phyloP scores from a whole-genome alignment of 2,888 invertebrate species.

The Macrosoma leucophasiata region DNA sequence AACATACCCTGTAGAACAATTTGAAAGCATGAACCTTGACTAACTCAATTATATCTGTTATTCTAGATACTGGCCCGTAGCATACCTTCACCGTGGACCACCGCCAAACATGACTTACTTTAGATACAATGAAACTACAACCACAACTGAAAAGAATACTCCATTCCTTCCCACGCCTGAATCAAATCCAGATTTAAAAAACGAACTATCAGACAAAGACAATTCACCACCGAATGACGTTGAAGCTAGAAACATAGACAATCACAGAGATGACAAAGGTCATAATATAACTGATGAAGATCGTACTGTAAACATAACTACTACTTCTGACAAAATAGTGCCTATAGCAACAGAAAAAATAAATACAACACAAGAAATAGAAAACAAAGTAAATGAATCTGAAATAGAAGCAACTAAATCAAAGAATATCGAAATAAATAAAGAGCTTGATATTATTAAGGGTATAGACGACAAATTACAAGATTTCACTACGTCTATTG shows the following conservation, averaged over 20 bases:
- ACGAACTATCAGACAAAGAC: constrained; percentile 17
- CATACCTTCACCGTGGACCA: constrained; percentile 85
- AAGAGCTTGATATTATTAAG: constrained; percentile 42
- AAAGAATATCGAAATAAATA: constrained; percentile 30
- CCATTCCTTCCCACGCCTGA: constrained; percentile 1
- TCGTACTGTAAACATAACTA: constrained; percentile 27
- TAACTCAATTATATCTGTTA: constrained; percentile 4
- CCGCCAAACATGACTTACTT: constrained; percentile 83
- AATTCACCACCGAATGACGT: constrained; percentile 26
- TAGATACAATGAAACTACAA: constrained; percentile 51
- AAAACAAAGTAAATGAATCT: constrained; percentile 22
- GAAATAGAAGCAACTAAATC: constrained; percentile 16
- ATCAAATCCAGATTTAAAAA: constrained; percentile 8
- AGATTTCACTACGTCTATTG: constrained; percentile 58
- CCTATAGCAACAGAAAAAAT: constrained; percentile 23
- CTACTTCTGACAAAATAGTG: constrained; percentile 18
- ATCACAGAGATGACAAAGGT: constrained; percentile 43
- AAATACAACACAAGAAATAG: constrained; percentile 24
- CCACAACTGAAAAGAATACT: constrained; percentile 19
- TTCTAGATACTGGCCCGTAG: constrained; percentile 83
- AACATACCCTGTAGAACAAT: too few species aligned
- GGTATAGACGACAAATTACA: constrained; percentile 64
- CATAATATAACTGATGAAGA: constrained; percentile 40
- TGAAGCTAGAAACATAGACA: constrained; percentile 31
- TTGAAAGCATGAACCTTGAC: neutral